Evolutionary conservation across 37 sponge, comb jelly and placozoan genomes (phyloP), one percentile per base, ranked within the genome.

Genomic region (Dysidea cf. avara): DNA sequence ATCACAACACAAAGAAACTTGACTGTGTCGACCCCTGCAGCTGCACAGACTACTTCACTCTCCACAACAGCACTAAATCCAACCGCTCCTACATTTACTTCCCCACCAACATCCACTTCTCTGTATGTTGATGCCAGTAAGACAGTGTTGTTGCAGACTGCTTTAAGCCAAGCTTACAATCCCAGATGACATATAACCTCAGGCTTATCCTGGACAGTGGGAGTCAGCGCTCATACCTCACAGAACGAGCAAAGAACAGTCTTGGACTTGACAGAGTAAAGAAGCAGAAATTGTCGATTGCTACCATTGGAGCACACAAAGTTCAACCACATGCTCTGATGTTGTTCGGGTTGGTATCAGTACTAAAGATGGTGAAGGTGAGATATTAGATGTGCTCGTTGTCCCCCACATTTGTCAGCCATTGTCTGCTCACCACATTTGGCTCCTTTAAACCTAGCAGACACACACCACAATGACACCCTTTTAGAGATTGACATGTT

Each of bases 121-220:
- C n/a, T 64, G 35, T 64, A 34, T 22, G 36, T 64, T 30, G 35
- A 31, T 64, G 66, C 35, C 35, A 64, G 3, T 33, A 31, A 26
- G 22, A 4, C 66, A 36, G 66, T 64, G 18, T 37, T 64, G 22
- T 37, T 64, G 70, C 70, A 69, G 20, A 69, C 70, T 47, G 76
- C 64, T 1, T 18, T 30, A 14, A 52, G 52, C 16, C 5, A 11
- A 43, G 58, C 51, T 20, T 61, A 22, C 64, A 75, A 75, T 49
- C 76, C 76, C 25, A 33, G n/a, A n/a, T n/a, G n/a, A n/a, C n/a
- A n/a, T n/a, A n/a, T n/a, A n/a, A n/a, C n/a, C n/a, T n/a, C n/a
- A n/a, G n/a, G n/a, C n/a, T n/a, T n/a, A n/a, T n/a, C n/a, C n/a
- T n/a, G n/a, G n/a, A n/a, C n/a, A n/a, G n/a, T n/a, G n/a, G n/a